These are phyloP conservation scores for Astreopora myriophthalma DNA, from an alignment of 64 coral and sea anemone species.

Conservation along the genomic window DNA sequence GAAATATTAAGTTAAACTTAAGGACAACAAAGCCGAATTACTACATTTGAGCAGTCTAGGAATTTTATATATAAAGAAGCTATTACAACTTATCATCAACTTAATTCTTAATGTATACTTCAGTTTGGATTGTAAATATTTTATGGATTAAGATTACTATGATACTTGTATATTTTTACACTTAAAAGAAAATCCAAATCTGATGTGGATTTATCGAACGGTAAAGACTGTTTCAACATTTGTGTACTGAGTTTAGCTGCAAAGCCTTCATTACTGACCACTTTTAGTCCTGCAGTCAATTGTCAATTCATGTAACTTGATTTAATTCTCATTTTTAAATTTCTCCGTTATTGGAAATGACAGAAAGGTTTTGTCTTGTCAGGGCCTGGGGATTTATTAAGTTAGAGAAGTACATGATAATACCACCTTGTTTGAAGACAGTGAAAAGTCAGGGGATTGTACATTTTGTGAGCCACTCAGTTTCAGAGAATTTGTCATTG, in stretches of 20 bases:
- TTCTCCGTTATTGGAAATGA: too few relatives aligned
- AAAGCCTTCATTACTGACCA: not conserved
- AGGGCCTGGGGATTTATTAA: too few relatives aligned
- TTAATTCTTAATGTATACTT: constrained; percentile 60
- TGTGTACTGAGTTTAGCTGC: constrained; percentile 13
- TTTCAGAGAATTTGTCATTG: too few relatives aligned
- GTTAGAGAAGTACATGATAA: too few relatives aligned
- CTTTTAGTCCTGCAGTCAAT: not conserved
- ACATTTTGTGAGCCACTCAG: too few relatives aligned
- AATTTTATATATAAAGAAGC: constrained; percentile 44
- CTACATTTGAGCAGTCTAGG: not conserved
- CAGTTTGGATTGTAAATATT: constrained; percentile 44
- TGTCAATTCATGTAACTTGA: not conserved
- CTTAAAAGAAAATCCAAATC: constrained; percentile 26
- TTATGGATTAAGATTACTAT: constrained; percentile 56
- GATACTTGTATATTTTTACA: constrained; percentile 64
- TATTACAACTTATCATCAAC: constrained; percentile 8
- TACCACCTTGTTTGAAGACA: too few relatives aligned
- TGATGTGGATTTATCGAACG: constrained; percentile 39
- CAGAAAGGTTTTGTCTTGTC: too few relatives aligned
- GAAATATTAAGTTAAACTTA: constrained; percentile 51
- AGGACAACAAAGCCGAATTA: constrained; percentile 5
- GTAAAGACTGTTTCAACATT: not conserved
- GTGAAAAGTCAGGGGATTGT: too few relatives aligned
- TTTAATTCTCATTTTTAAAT: too few relatives aligned